These are phyloP conservation scores for Anguilla marmorata DNA, from an alignment of 2,797 vertebrate species.

Conservation along the genomic window DNA sequence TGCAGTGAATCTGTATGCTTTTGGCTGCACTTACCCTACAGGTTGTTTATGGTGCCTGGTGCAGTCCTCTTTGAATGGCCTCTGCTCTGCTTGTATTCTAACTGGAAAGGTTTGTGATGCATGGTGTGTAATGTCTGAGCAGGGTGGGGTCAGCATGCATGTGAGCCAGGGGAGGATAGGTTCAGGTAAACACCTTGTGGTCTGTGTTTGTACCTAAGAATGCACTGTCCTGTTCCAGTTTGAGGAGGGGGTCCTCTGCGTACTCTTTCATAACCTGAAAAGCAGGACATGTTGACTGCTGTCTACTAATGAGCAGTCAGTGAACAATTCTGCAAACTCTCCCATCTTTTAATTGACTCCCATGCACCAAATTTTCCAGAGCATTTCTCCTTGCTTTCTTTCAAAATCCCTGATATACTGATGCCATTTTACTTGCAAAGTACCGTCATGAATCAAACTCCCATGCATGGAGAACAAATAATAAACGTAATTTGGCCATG, in stretches of 20 bases:
- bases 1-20: neutral
- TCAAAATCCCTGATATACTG: neutral
- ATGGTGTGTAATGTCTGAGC: neutral
- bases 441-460: neutral
- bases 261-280: neutral
- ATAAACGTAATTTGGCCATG: neutral
- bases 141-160: neutral
- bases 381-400: neutral
- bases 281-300: neutral
- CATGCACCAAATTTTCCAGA: neutral
- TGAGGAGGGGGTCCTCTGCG: neutral
- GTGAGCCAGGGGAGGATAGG: neutral
- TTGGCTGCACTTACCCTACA: neutral
- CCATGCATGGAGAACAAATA: neutral
- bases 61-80: neutral
- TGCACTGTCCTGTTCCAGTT: neutral
- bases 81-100: neutral
- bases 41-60: neutral
- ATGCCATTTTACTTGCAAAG: neutral
- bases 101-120: neutral
- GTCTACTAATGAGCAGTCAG: neutral
- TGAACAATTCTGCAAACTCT: neutral
- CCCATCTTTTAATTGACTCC: neutral
- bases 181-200: neutral
- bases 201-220: neutral